Conservation (phyloP, 2,113 vertebrate species). For the Bubo scandiacus region DNA sequence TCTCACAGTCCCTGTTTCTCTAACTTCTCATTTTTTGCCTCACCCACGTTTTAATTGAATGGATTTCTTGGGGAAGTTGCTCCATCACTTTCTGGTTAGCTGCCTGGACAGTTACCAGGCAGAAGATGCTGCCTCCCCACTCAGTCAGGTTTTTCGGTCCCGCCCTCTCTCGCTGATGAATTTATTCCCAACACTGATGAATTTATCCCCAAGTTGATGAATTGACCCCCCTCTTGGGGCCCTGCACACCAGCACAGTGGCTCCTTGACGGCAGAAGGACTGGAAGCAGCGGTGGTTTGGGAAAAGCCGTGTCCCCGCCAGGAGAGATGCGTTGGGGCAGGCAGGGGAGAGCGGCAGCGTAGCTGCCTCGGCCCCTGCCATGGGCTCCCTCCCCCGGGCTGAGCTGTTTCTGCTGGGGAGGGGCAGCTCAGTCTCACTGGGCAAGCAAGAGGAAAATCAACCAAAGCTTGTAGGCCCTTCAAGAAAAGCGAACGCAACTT, state of each 20-base stretch:
- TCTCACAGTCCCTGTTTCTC: neutral
- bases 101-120: neutral
- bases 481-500: neutral
- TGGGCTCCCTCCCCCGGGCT: rapidly evolving
- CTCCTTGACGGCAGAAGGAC: neutral
- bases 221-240: rapidly evolving
- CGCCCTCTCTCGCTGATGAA: neutral
- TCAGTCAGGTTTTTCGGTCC: rapidly evolving
- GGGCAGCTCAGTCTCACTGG: neutral
- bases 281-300: neutral
- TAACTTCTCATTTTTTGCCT: neutral
- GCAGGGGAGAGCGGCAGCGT: neutral
- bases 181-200: neutral
- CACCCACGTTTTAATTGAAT: rapidly evolving
- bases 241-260: neutral
- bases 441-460: neutral
- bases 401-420: neutral
- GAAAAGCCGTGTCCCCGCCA: rapidly evolving
- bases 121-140: neutral
- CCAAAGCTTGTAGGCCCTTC: neutral
- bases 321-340: neutral
- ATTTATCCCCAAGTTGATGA: neutral
- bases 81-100: neutral
- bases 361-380: neutral
- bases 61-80: neutral